Base-by-base conservation (phyloP, 2,797 vertebrate genomes). In the Muscicapa comitata region DNA sequence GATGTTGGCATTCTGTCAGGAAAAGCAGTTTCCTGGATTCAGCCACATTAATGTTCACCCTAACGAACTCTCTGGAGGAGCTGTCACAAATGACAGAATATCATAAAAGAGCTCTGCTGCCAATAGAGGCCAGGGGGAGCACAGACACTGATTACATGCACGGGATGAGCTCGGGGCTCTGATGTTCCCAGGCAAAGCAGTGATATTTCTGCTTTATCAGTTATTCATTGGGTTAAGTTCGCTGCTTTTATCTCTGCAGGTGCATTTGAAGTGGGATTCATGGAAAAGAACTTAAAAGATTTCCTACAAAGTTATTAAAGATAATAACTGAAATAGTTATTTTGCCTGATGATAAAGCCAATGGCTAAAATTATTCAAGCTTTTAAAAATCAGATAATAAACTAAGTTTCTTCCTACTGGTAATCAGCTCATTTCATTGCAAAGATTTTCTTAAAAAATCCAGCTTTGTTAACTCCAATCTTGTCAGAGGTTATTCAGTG, bases 311-410 rank as follows among this genome's bases (percentile, higher is more conserved):
- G 92, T 97, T 97, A 96, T 94, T 84, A 95, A 76, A 42, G 47
- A 94, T 82, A n/a, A 63, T 92, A 66, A 91, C 16, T 70, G 94
- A 96, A 96, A 93, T 92, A 37, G 57, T 65, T 93, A 88, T 89
- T 96, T 90, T 61, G 45, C 74, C 93, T 35, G 68, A 93, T 88
- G 92, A 88, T 91, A 93, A 97, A 96, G 90, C 91, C 78, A 81
- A 92, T 77, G 88, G 58, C 62, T 75, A 51, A 96, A 97, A 97
- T 96, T 94, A 96, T 77, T 95, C 86, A 92, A 74, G 76, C 85
- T 96, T 91, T 95, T 88, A 95, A 94, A 95, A 97, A 93, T 86
- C 71, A 92, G 90, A 96, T 95, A 95, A 95, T 93, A 97, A 96
- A 95, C 62, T 33, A 95, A 88, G 87, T 96, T 97, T 93, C 77